A percentile compares a stretch with the other conserved stretches of the same genome.
phyloP scores from a whole-genome alignment of 2,113 vertebrate genomes.

The Trachemys scripta region DNA sequence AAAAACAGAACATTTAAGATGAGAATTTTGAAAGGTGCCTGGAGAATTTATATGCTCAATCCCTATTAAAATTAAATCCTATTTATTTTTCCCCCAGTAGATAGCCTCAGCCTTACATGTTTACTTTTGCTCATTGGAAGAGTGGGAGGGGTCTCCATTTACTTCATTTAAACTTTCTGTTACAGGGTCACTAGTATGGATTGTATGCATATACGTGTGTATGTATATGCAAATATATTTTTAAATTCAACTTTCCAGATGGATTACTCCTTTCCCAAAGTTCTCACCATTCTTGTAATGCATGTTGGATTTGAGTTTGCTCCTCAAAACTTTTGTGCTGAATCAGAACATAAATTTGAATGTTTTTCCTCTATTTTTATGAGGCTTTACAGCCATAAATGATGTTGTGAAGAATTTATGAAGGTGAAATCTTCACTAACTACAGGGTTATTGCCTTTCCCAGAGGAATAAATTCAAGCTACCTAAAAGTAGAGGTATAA shows the following conservation, averaged over 20 bases:
- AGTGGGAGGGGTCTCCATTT: background rate
- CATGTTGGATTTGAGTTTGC: slow-evolving; percentile 14
- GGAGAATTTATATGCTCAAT: background rate
- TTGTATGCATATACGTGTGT: background rate
- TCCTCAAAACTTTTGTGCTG: slow-evolving; percentile 64
- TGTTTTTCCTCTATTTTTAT: slow-evolving; percentile 44
- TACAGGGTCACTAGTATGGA: background rate
- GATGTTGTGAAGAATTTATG: slow-evolving; percentile 72
- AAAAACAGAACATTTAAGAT: background rate
- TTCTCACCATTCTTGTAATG: background rate
- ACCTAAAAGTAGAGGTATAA: slow-evolving; percentile 49
- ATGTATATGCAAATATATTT: background rate
- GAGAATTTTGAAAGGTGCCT: background rate
- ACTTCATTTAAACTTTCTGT: background rate
- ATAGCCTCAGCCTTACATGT: background rate
- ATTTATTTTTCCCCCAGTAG: background rate
- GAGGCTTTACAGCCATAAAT: slow-evolving; percentile 61
- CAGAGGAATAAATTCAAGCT: slow-evolving; percentile 72
- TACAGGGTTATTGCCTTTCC: slow-evolving; percentile 68
- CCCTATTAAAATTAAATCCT: background rate
- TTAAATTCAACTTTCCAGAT: background rate
- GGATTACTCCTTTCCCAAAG: background rate
- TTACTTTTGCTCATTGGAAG: background rate
- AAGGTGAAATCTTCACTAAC: slow-evolving; percentile 68
- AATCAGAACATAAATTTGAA: slow-evolving; percentile 71